phyloP scores from a whole-genome alignment of 1,140 invertebrate genomes.

The Lepidurus arcticus region DNA sequence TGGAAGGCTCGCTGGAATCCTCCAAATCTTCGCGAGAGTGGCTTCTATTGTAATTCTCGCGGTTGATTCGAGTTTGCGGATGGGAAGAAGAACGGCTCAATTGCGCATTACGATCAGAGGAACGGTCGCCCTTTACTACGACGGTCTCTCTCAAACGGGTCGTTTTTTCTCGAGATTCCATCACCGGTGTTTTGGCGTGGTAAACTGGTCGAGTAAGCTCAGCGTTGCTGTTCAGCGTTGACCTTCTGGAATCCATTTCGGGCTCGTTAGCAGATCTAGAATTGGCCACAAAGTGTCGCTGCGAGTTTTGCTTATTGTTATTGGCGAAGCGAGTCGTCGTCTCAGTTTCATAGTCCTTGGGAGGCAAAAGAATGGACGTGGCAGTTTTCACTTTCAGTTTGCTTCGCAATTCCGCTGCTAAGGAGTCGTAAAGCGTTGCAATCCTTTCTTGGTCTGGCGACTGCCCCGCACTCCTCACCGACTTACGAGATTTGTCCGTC shows the following conservation, averaged over 20 bases:
- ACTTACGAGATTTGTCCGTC: slow-evolving; percentile 37
- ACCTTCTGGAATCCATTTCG: slow-evolving; percentile 4
- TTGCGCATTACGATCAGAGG: slow-evolving; percentile 33
- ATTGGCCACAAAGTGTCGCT: not conserved
- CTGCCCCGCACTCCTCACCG: slow-evolving; percentile 37
- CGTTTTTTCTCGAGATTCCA: not conserved
- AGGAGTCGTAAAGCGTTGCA: slow-evolving; percentile 74
- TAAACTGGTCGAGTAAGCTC: not conserved
- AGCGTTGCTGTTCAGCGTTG: not conserved
- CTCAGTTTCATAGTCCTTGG: slow-evolving; percentile 78
- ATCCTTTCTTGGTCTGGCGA: slow-evolving; percentile 48
- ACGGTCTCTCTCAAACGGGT: not conserved
- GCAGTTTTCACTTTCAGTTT: slow-evolving; percentile 57
- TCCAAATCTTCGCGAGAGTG: slow-evolving; percentile 11
- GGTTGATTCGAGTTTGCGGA: not conserved
- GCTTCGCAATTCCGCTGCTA: slow-evolving; percentile 82
- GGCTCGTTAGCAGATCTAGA: not conserved
- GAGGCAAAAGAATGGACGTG: slow-evolving; percentile 74
- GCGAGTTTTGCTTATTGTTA: slow-evolving; percentile 36
- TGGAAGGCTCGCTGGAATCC: slow-evolving; percentile 47
- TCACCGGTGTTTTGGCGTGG: not conserved
- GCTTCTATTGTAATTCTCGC: not conserved
- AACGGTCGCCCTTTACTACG: not conserved
- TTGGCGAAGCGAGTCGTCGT: slow-evolving; percentile 35
- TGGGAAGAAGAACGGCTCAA: slow-evolving; percentile 11